Percentiles rank a stretch among this genome's conserved stretches.
Conservation (phyloP, 1,140 invertebrate species). For the Drosophila sp. region DNA sequence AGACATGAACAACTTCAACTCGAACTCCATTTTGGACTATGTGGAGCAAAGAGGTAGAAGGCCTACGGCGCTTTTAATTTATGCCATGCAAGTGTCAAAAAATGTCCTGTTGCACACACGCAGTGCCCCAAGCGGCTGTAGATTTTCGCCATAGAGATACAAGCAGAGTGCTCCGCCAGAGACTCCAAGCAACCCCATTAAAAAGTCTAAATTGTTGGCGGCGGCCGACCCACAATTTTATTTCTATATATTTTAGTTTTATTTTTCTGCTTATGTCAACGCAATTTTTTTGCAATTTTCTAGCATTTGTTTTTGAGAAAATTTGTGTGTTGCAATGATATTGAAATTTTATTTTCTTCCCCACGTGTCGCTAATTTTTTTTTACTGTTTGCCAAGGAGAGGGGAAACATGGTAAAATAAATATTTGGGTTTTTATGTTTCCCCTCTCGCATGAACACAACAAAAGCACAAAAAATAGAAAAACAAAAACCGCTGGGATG, state of each 20-base stretch:
- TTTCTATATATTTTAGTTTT: constrained; percentile 37
- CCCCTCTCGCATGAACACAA: constrained; percentile 11
- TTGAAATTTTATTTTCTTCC: constrained; percentile 1
- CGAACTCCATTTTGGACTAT: constrained; percentile 15
- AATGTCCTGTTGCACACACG: constrained; percentile 77
- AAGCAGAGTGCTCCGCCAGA: constrained; percentile 17
- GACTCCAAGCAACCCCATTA: constrained; percentile 35
- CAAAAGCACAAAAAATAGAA: constrained; percentile 20
- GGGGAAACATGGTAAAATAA: constrained; percentile 55
- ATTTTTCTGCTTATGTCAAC: constrained; percentile 69
- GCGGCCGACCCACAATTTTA: not conserved
- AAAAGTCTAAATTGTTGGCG: constrained; percentile 49
- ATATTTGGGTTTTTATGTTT: constrained; percentile 65
- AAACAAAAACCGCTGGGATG: constrained; percentile 14
- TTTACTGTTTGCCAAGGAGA: not conserved
- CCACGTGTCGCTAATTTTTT: constrained; percentile 19
- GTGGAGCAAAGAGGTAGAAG: constrained; percentile 19
- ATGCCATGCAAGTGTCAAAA: constrained; percentile 80
- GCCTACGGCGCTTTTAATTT: constrained; percentile 76
- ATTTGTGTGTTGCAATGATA: not conserved
- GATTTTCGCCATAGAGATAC: constrained; percentile 59
- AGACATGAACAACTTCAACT: constrained; percentile 24
- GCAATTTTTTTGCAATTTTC: not conserved
- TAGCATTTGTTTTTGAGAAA: not conserved
- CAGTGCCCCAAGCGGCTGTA: constrained; percentile 50